Evolutionary conservation across 1,140 invertebrate genomes (phyloP).

Genomic region (Apis mellifera): DNA sequence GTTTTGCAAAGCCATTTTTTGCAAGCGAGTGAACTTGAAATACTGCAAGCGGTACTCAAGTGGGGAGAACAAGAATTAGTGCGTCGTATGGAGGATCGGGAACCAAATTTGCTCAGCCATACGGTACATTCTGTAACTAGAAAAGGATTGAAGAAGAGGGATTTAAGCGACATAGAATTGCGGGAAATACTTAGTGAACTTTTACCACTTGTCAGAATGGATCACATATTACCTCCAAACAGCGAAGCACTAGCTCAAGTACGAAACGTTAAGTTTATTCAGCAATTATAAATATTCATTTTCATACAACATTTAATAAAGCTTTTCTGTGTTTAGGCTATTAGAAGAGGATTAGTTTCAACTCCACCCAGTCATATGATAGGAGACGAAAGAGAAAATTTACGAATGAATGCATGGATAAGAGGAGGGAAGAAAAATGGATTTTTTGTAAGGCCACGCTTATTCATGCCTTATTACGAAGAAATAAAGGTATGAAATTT

Average conservation of each 20-base stretch:
- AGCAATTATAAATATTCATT: neutral
- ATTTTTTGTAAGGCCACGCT: constrained; percentile 91
- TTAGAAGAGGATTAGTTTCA: constrained; percentile 92
- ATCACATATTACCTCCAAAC: constrained; percentile 93
- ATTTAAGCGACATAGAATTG: constrained; percentile 93
- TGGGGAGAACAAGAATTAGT: constrained; percentile 95
- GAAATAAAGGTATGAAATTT: constrained; percentile 90
- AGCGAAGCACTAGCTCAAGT: constrained; percentile 89
- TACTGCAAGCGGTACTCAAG: constrained; percentile 92
- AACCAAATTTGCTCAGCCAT: constrained; percentile 95
- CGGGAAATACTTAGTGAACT: constrained; percentile 93
- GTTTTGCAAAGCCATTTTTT: constrained; percentile 94
- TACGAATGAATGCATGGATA: constrained; percentile 93
- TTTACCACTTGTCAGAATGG: constrained; percentile 91
- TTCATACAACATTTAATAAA: neutral
- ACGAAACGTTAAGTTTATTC: neutral
- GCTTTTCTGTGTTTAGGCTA: constrained; percentile 80
- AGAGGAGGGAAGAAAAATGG: constrained; percentile 89
- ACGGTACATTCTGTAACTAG: constrained; percentile 94
- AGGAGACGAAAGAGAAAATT: constrained; percentile 86
- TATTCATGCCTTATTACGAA: constrained; percentile 97
- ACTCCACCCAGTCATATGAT: constrained; percentile 94
- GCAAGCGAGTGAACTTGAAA: constrained; percentile 94
- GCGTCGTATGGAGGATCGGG: constrained; percentile 91
- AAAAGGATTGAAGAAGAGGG: constrained; percentile 92